phyloP scores from a whole-genome alignment of 2,113 vertebrate genomes.

The Uria lomvia region DNA sequence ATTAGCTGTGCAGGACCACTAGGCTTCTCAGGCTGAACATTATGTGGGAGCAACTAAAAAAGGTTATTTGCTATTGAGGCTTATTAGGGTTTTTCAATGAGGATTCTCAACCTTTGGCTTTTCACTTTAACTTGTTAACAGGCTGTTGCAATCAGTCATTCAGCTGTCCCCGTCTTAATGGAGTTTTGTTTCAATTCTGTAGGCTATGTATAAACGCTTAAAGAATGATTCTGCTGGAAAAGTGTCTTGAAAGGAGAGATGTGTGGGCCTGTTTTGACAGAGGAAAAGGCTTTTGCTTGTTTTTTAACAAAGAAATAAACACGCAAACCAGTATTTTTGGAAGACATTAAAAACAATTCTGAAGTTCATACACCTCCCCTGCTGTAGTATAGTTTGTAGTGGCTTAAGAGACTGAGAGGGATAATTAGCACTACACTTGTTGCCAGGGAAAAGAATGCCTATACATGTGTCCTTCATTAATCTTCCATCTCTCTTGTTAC shows the following conservation, averaged over 20 bases:
- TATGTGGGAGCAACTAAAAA: not conserved
- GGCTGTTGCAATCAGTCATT: not conserved
- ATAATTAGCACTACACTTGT: not conserved
- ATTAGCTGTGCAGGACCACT: not conserved
- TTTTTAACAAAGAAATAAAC: not conserved
- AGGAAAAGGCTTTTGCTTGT: not conserved
- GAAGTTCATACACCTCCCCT: not conserved
- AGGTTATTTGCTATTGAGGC: not conserved
- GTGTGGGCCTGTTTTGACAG: constrained; percentile 10
- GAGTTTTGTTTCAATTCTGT: not conserved
- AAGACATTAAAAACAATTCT: not conserved
- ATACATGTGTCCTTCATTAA: not conserved
- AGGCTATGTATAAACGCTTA: not conserved
- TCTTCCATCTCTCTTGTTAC: not conserved
- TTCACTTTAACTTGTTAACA: not conserved
- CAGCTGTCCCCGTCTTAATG: not conserved
- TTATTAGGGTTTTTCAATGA: not conserved
- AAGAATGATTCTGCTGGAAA: not conserved
- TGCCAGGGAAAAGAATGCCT: not conserved
- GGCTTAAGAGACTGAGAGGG: not conserved
- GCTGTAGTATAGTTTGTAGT: not conserved
- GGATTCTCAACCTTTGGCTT: not conserved
- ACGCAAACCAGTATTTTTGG: not conserved
- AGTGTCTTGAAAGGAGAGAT: not conserved
- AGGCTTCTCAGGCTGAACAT: not conserved